Evolutionary conservation across 1,140 invertebrate genomes (phyloP).

Genomic region (Prorops nasuta): DNA sequence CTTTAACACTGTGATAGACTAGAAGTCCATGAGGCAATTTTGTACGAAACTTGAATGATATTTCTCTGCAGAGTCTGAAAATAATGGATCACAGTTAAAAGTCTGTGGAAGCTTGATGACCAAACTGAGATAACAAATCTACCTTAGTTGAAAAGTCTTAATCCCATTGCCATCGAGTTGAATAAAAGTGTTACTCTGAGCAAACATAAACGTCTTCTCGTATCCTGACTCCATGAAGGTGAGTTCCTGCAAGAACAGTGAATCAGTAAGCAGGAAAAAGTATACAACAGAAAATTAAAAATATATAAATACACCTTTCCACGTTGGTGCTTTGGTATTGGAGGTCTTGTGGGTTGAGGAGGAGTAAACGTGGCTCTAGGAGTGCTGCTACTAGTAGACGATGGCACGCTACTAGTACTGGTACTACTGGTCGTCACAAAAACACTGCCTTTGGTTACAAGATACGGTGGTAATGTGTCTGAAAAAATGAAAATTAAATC

Average conservation of each 20-base stretch:
- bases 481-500: constrained; percentile 17
- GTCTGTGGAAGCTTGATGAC: too few species aligned
- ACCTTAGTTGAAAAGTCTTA: constrained; percentile 82
- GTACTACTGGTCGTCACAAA: constrained; percentile 51
- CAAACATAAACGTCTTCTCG: constrained; percentile 81
- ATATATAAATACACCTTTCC: constrained; percentile 54
- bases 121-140: constrained; percentile 5
- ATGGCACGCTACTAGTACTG: constrained; percentile 37
- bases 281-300: too few species aligned
- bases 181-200: constrained; percentile 82
- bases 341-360: constrained; percentile 54
- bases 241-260: constrained; percentile 58
- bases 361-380: constrained; percentile 48
- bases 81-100: not conserved
- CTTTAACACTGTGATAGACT: constrained; percentile 86
- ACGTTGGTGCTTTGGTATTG: constrained; percentile 69
- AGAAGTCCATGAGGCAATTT: constrained; percentile 81
- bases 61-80: constrained; percentile 76
- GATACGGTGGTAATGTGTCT: constrained; percentile 58
- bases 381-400: constrained; percentile 48
- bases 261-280: too few species aligned
- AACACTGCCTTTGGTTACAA: constrained; percentile 50
- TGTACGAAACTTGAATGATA: constrained; percentile 84
- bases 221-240: constrained; percentile 80
- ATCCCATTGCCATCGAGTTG: constrained; percentile 83